These are phyloP conservation scores for Listronotus bonariensis DNA, from an alignment of 1,140 invertebrate genomes.

Conservation along the genomic window DNA sequence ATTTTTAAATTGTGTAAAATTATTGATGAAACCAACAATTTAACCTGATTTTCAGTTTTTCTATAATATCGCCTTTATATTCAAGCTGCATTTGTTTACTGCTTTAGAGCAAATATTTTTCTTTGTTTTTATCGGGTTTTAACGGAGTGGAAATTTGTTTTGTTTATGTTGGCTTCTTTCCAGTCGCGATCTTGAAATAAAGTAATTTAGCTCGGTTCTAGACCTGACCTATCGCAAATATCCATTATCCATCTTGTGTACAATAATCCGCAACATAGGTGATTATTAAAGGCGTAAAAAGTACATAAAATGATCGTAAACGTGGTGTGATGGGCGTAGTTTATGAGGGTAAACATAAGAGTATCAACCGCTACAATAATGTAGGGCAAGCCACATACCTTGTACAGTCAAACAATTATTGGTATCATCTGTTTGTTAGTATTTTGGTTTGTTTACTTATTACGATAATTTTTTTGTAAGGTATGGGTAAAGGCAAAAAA, in stretches of 20 bases:
- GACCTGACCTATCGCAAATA: slow-evolving; percentile 36
- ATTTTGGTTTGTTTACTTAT: no score
- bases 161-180: slow-evolving; percentile 31
- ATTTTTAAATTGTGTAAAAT: no score
- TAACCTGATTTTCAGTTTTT: not conserved
- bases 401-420: no score
- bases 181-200: slow-evolving; percentile 11
- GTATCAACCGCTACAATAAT: no score
- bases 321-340: slow-evolving; percentile 13
- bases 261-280: slow-evolving; percentile 28
- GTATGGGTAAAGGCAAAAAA: no score
- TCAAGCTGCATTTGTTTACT: slow-evolving; percentile 20
- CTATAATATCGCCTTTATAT: slow-evolving; percentile 8
- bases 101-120: slow-evolving; percentile 24
- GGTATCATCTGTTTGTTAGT: no score
- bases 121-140: slow-evolving; percentile 29
- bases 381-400: no score
- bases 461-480: no score
- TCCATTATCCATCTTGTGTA: slow-evolving; percentile 24
- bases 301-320: slow-evolving; percentile 27
- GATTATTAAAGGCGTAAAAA: slow-evolving; percentile 34
- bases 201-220: slow-evolving; percentile 27
- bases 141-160: slow-evolving; percentile 20
- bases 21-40: not conserved
- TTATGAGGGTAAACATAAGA: not conserved